Evolutionary conservation across 1,140 invertebrate genomes (phyloP).

Genomic region (Melanaphis sacchari): DNA sequence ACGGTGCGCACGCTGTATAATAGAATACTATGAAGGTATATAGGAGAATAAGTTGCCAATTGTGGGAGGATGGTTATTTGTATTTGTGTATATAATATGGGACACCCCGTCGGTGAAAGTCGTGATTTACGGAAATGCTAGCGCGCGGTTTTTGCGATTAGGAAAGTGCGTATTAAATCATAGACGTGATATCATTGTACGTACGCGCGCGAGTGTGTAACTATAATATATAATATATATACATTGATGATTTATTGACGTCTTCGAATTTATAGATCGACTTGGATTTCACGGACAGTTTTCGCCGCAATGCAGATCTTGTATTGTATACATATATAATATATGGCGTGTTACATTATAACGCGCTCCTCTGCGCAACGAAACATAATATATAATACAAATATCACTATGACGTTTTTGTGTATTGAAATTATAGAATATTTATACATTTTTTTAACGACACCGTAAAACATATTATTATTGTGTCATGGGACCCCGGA

Average conservation of each 20-base stretch:
- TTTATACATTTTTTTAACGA: background rate
- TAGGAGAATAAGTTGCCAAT: conserved; percentile 3
- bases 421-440: background rate
- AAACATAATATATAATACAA: background rate
- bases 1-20: background rate
- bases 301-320: background rate
- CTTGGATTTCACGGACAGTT: background rate
- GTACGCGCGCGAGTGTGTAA: background rate
- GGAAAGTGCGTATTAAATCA: background rate
- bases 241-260: background rate
- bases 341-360: too few relatives aligned
- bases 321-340: background rate
- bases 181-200: background rate
- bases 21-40: background rate
- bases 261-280: conserved; percentile 19
- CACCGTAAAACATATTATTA: background rate
- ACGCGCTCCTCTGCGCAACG: background rate
- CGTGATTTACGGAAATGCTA: conserved; percentile 31
- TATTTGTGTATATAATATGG: background rate
- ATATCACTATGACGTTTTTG: background rate
- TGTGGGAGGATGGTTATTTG: conserved; percentile 9
- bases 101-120: conserved; percentile 4
- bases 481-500: background rate
- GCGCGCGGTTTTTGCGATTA: conserved; percentile 1
- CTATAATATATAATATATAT: background rate